Percentiles rank a stretch among this genome's conserved stretches.
phyloP scores from a whole-genome alignment of 2,113 vertebrate species.

The Copsychus sechellarum region DNA sequence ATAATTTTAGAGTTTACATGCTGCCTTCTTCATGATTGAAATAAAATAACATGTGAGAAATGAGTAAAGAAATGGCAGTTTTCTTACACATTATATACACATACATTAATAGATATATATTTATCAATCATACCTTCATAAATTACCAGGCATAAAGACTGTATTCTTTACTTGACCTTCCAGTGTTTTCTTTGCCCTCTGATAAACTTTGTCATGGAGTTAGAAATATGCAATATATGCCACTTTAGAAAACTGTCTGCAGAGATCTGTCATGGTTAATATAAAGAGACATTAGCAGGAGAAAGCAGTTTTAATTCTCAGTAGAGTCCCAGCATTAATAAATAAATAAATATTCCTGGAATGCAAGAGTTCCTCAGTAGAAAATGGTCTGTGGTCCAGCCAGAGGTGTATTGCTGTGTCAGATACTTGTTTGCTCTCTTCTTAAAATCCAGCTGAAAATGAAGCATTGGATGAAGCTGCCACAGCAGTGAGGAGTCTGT shows the following conservation, averaged over 20 bases:
- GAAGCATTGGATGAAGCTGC: not conserved
- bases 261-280: not conserved
- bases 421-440: not conserved
- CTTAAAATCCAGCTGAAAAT: not conserved
- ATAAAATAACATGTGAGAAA: not conserved
- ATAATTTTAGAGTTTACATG: not conserved
- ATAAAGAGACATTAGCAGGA: not conserved
- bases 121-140: not conserved
- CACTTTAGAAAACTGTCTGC: not conserved
- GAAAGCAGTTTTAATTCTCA: not conserved
- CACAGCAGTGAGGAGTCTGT: accelerated
- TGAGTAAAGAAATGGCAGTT: not conserved
- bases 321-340: not conserved
- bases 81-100: not conserved
- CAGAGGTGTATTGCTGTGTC: not conserved
- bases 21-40: not conserved
- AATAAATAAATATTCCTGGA: not conserved
- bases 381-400: not conserved
- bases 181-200: not conserved
- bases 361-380: not conserved
- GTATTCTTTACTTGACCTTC: not conserved
- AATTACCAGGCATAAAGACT: not conserved
- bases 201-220: not conserved
- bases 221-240: not conserved
- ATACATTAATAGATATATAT: not conserved